phyloP scores from a whole-genome alignment of 2,113 vertebrate genomes.

The Pomatorhinus ruficollis region DNA sequence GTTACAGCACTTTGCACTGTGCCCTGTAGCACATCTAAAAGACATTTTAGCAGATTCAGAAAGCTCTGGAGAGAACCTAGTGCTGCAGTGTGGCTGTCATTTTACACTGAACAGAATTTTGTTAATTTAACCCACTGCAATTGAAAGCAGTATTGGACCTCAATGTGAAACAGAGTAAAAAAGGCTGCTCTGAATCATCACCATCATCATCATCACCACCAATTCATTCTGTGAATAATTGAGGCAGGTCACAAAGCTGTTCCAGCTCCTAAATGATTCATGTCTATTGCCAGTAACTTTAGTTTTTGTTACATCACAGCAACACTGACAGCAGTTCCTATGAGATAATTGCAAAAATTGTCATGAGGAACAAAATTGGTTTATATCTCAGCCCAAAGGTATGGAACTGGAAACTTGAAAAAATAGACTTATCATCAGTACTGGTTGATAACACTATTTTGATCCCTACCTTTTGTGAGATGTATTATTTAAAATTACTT shows the following conservation, averaged over 20 bases:
- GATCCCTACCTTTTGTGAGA: not conserved
- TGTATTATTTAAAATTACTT: not conserved
- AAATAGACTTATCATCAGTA: not conserved
- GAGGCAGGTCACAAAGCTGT: not conserved
- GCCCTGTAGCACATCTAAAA: not conserved
- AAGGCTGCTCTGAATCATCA: not conserved
- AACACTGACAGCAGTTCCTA: not conserved
- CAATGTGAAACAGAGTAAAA: not conserved
- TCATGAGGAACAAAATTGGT: not conserved
- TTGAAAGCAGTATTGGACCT: not conserved
- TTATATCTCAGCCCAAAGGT: not conserved
- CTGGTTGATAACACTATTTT: not conserved
- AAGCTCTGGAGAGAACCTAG: not conserved
- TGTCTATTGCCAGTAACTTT: not conserved
- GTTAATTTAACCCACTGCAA: not conserved
- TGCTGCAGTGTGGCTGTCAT: not conserved
- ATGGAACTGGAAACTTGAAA: not conserved
- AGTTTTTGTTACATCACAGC: not conserved
- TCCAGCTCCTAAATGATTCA: not conserved
- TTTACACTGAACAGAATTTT: not conserved
- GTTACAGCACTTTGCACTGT: not conserved
- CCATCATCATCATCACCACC: not conserved
- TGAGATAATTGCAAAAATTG: not conserved
- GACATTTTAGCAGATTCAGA: conserved; percentile 1
- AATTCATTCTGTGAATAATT: not conserved